phyloP scores from a whole-genome alignment of 1,140 invertebrate genomes.

The Drosophila arawakana region DNA sequence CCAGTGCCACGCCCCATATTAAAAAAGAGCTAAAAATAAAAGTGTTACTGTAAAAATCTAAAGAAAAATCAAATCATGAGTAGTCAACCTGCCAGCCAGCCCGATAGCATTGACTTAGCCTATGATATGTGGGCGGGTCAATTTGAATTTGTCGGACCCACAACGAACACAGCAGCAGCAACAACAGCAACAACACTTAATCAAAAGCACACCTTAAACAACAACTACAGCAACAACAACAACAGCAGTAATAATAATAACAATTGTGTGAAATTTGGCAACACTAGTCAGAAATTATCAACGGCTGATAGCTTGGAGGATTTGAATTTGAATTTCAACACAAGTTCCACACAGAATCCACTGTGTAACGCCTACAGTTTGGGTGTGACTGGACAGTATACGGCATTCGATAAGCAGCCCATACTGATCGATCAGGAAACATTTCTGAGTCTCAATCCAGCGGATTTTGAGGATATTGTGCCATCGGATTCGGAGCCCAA shows the following conservation, averaged over 20 bases:
- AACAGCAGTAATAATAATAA: constrained; percentile 36
- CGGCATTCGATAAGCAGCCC: constrained; percentile 70
- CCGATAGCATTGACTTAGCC: constrained; percentile 88
- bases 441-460: constrained; percentile 82
- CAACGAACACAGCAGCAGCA: constrained; percentile 50
- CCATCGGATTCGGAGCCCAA: constrained; percentile 81
- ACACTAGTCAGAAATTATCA: constrained; percentile 59
- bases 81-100: constrained; percentile 83
- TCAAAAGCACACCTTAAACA: constrained; percentile 53
- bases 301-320: constrained; percentile 79
- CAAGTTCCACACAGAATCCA: constrained; percentile 68
- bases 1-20: constrained; percentile 24
- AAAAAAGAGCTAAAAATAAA: constrained; percentile 13
- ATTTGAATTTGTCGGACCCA: constrained; percentile 90
- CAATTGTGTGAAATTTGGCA: constrained; percentile 65
- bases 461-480: constrained; percentile 83
- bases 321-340: constrained; percentile 81
- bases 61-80: constrained; percentile 76
- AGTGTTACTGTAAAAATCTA: background rate
- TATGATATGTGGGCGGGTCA: constrained; percentile 95
- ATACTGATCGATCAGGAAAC: constrained; percentile 83
- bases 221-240: constrained; percentile 58
- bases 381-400: constrained; percentile 49
- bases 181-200: constrained; percentile 39
- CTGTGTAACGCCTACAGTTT: constrained; percentile 73